Evolutionary conservation across 2,113 vertebrate genomes (phyloP).

Genomic region (Gobiocypris rarus): DNA sequence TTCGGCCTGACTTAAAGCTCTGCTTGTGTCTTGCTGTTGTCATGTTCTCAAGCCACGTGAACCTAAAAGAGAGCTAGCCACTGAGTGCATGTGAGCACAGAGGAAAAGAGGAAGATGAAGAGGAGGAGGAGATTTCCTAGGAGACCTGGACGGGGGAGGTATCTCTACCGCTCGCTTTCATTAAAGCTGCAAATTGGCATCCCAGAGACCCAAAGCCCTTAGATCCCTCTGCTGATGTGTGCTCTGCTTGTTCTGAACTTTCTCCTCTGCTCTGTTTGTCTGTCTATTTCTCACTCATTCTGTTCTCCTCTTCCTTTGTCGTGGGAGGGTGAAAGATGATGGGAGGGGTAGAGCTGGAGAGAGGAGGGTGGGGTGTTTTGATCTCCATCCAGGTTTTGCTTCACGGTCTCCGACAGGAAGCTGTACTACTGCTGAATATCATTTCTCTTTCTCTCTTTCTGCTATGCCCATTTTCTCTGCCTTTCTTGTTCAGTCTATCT

Average conservation of each 20-base stretch:
- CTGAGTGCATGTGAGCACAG: constrained; percentile 22
- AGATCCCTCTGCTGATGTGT: constrained; percentile 76
- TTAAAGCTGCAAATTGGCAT: constrained; percentile 76
- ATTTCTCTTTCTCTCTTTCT: not conserved
- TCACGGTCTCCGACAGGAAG: constrained; percentile 69
- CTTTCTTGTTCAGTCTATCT: not conserved
- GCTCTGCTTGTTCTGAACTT: constrained; percentile 71
- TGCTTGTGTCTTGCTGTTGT: constrained; percentile 27
- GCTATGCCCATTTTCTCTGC: not conserved
- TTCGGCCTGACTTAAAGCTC: constrained; percentile 12
- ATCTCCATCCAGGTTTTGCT: constrained; percentile 75
- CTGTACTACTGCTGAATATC: constrained; percentile 25
- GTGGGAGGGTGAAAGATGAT: constrained; percentile 71
- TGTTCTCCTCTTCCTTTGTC: constrained; percentile 52
- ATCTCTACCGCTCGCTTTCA: constrained; percentile 69
- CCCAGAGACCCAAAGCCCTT: constrained; percentile 69
- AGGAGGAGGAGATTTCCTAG: constrained; percentile 52
- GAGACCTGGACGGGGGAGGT: constrained; percentile 58
- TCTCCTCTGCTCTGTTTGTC: constrained; percentile 64
- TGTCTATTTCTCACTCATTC: constrained; percentile 58
- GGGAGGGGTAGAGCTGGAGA: constrained; percentile 59
- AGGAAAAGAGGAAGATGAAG: constrained; percentile 34
- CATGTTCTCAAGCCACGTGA: constrained; percentile 42
- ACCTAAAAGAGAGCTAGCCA: constrained; percentile 29
- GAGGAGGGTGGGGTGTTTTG: constrained; percentile 74